phyloP scores from a whole-genome alignment of 1,140 invertebrate species.

The Saccostrea glomerata region DNA sequence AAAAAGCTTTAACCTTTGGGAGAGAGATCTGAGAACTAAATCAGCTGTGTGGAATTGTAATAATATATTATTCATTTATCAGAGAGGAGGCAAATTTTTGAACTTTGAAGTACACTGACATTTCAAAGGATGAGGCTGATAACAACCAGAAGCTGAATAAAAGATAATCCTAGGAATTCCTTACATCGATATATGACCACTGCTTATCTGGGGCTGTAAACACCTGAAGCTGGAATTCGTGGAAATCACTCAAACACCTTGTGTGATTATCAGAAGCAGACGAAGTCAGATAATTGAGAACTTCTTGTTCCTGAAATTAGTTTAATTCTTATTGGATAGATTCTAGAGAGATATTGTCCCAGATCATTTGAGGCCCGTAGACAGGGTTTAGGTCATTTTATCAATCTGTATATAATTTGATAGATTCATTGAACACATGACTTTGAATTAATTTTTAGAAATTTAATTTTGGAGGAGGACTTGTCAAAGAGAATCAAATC shows the following conservation, averaged over 20 bases:
- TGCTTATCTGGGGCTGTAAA: neutral
- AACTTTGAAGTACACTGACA: neutral
- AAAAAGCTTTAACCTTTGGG: neutral
- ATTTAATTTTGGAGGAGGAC: no score
- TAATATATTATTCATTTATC: neutral
- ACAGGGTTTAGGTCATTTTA: neutral
- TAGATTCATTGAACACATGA: no score
- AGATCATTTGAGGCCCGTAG: neutral
- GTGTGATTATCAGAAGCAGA: neutral
- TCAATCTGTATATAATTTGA: no score
- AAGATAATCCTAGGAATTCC: neutral
- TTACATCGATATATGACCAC: neutral
- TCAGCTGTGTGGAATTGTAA: no score
- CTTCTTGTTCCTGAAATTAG: neutral
- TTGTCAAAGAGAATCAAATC: no score
- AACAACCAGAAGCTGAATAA: neutral
- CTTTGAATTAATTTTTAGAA: no score
- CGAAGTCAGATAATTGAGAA: neutral
- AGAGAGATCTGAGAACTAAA: no score
- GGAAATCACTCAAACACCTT: slow-evolving; percentile 3
- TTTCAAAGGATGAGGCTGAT: neutral
- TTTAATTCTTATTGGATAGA: neutral
- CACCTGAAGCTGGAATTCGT: slow-evolving; percentile 8
- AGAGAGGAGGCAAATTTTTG: neutral
- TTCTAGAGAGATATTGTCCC: neutral